Evolutionary conservation across 2,797 vertebrate genomes (phyloP), one percentile per base, ranked within the genome.

Genomic region (Parauchenoglanis ngamensis): DNA sequence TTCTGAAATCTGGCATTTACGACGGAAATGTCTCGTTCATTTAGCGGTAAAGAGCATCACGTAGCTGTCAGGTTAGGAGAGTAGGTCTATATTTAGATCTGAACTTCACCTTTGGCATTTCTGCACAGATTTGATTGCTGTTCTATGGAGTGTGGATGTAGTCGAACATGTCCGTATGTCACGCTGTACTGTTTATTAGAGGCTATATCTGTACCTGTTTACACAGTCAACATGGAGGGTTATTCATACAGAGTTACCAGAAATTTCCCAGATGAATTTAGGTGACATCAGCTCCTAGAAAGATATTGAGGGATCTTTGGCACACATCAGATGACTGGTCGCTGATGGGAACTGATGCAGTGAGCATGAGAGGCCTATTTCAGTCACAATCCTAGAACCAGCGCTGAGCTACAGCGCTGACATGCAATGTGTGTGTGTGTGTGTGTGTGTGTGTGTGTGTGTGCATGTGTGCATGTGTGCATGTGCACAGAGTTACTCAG

Each of bases 1-100:
- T 77, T 70, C 25, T 10, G 40, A 83, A 82, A 80, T 75, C 35
- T 92, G 85, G 90, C 90, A 87, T 92, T 92, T 92, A 73, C 92
- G 90, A 88, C 23, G 12, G 79, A 89, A 90, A 89, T 86, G 85
- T 85, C 88, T 89, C 28, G 68, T 87, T 90, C 83, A 87, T 90
- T 90, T 76, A 89, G 83, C 80, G 78, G 65, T 52, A 68, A 86
- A 87, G 84, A 91, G 84, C 73, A 88, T 84, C 87, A 70, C 21
- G 6, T n/a, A 83, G 57, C 57, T 61, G 87, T 83, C 52, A 35
- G 44, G 35, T 70, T 87, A 63, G 85, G 75, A 61, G 78, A 75
- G 44, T 67, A 4, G 4, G 25, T 15, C 61, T 67, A 88, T 76
- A 75, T 86, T 91, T 80, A 88, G 85, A 76, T 54, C 81, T 84